Conservation (phyloP, 2,113 vertebrate species). For the Atlantisia rogersi region DNA sequence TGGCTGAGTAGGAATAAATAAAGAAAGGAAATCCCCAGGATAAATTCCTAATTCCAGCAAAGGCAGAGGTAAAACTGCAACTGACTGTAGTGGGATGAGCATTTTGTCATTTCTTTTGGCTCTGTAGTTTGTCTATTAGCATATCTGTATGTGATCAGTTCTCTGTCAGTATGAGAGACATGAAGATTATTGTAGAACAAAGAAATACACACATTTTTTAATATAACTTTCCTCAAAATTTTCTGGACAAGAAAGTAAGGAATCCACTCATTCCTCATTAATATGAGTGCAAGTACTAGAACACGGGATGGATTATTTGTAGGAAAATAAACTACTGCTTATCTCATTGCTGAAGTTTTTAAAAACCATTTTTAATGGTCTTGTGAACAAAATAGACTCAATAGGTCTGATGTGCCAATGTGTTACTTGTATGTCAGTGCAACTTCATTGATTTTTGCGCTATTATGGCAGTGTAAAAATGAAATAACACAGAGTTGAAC, state of each 20-base stretch:
- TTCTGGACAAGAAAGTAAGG: not conserved
- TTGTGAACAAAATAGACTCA: not conserved
- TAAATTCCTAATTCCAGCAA: not conserved
- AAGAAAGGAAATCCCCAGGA: not conserved
- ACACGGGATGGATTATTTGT: not conserved
- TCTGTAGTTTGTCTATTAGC: not conserved
- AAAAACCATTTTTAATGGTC: not conserved
- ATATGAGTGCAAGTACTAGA: not conserved
- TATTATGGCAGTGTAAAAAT: conserved; percentile 12
- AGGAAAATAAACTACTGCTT: not conserved
- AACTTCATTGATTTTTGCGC: conserved; percentile 43
- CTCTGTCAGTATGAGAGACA: not conserved
- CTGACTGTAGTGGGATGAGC: not conserved
- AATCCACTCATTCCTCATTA: not conserved
- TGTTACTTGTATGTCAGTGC: not conserved
- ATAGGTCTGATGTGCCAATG: not conserved
- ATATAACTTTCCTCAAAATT: not conserved
- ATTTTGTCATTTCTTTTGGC: not conserved
- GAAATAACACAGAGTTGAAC: conserved; percentile 7
- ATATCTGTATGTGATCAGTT: not conserved
- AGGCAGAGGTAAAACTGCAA: not conserved
- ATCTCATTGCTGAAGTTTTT: not conserved
- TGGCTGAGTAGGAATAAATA: not conserved
- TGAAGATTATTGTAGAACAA: not conserved
- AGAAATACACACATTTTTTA: not conserved